Evolutionary conservation across 2,113 vertebrate genomes (phyloP).

Genomic region (Conger conger): DNA sequence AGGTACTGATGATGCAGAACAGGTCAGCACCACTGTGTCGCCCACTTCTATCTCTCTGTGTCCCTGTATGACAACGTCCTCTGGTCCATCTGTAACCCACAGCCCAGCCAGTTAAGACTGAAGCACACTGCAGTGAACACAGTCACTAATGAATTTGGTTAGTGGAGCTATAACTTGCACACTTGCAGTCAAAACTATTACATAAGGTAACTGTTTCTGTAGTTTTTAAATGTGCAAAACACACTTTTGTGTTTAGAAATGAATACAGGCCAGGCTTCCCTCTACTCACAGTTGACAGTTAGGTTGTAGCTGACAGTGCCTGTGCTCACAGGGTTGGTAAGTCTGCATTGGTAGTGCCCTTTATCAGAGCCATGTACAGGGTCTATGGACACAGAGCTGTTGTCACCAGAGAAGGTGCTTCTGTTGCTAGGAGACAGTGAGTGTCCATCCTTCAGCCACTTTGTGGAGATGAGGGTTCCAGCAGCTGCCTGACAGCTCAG

Average conservation of each 20-base stretch:
- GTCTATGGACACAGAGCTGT: not conserved
- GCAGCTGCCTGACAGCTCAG: slow-evolving; percentile 22
- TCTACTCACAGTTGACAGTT: slow-evolving; percentile 28
- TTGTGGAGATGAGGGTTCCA: not conserved
- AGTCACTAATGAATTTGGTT: not conserved
- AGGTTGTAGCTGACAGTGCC: slow-evolving; percentile 6
- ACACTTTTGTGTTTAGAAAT: not conserved
- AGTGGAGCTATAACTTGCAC: not conserved
- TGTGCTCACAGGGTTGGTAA: slow-evolving; percentile 22
- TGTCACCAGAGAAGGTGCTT: slow-evolving; percentile 17
- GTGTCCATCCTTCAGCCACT: slow-evolving; percentile 28
- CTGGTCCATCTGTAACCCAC: slow-evolving; percentile 60
- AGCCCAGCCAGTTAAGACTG: not conserved
- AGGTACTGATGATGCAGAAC: slow-evolving; percentile 51
- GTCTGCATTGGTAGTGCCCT: slow-evolving; percentile 26
- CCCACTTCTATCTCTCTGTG: not conserved
- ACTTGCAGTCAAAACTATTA: not conserved
- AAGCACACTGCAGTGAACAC: not conserved
- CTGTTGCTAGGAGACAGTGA: slow-evolving; percentile 26
- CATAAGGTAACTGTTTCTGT: not conserved
- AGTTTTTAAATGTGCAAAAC: not conserved
- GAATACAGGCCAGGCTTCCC: not conserved
- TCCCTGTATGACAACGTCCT: slow-evolving; percentile 42
- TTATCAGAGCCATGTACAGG: slow-evolving; percentile 15
- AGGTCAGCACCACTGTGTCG: slow-evolving; percentile 28